Percentiles rank a stretch among this genome's conserved stretches.
phyloP scores from a whole-genome alignment of 2,888 invertebrate genomes.

The Drosophila buzzatii region DNA sequence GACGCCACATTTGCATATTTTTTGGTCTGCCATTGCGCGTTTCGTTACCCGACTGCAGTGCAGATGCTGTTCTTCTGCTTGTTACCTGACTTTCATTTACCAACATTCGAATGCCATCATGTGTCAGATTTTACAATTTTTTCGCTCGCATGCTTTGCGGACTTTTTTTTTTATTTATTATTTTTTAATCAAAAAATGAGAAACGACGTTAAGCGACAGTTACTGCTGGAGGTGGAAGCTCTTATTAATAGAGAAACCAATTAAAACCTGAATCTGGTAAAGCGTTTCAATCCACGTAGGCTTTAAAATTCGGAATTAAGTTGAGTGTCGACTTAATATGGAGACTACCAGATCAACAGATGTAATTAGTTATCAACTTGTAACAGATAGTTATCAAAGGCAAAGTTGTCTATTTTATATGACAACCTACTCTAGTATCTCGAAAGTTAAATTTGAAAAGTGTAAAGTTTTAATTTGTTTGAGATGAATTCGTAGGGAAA shows the following conservation, averaged over 20 bases:
- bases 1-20: slow-evolving; percentile 38
- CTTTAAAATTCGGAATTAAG: background rate
- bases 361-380: background rate
- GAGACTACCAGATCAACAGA: background rate
- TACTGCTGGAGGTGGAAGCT: background rate
- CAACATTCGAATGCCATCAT: slow-evolving; percentile 37
- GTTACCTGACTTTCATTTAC: slow-evolving; percentile 46
- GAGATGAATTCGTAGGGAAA: background rate
- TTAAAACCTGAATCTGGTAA: background rate
- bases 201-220: slow-evolving; percentile 3
- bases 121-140: slow-evolving; percentile 42
- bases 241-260: slow-evolving; percentile 16
- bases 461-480: slow-evolving; percentile 1
- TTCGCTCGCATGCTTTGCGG: slow-evolving; percentile 14
- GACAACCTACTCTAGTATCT: background rate
- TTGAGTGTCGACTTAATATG: background rate
- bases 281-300: background rate
- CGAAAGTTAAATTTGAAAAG: background rate
- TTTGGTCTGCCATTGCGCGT: slow-evolving; percentile 33
- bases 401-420: background rate
- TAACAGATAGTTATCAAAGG: background rate
- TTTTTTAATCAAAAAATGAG: slow-evolving; percentile 30
- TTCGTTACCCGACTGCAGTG: slow-evolving; percentile 23
- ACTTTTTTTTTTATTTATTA: background rate
- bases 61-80: slow-evolving; percentile 16